Evolutionary conservation across 2,113 vertebrate species (phyloP).

Genomic region (Hassar affinis): DNA sequence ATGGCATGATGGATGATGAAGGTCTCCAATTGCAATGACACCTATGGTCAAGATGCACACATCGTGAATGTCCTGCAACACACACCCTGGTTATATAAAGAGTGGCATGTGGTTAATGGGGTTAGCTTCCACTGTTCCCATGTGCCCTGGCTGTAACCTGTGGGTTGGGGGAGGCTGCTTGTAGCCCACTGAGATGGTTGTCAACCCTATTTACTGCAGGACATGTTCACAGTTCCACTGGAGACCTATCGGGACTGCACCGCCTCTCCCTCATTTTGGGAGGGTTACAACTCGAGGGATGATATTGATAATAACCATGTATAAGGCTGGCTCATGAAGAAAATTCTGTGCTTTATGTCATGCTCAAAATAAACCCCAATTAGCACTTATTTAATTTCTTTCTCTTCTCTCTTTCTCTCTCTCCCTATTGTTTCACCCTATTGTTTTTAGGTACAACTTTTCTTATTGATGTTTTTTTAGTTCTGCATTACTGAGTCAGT

Average conservation of each 20-base stretch:
- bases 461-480: too few species aligned
- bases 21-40: slow-evolving; percentile 12
- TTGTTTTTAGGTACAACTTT: too few species aligned
- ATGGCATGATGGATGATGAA: slow-evolving; percentile 11
- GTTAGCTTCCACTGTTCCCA: slow-evolving; percentile 43
- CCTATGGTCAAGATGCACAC: slow-evolving; percentile 17
- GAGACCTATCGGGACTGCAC: background rate
- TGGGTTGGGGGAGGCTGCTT: slow-evolving; percentile 28
- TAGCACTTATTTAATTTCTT: too few species aligned
- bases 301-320: background rate
- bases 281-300: background rate
- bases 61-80: slow-evolving; percentile 20
- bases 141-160: slow-evolving; percentile 45
- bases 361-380: background rate
- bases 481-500: too few species aligned
- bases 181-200: slow-evolving; percentile 35
- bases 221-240: background rate
- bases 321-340: background rate
- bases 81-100: slow-evolving; percentile 34
- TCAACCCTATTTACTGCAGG: slow-evolving; percentile 35
- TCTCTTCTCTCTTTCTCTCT: too few species aligned
- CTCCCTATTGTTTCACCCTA: too few species aligned
- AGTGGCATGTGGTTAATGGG: slow-evolving; percentile 44
- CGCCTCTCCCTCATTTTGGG: background rate
- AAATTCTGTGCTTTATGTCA: background rate